Evolutionary conservation across 1,140 invertebrate species (phyloP).

Genomic region (Elysia chlorotica): DNA sequence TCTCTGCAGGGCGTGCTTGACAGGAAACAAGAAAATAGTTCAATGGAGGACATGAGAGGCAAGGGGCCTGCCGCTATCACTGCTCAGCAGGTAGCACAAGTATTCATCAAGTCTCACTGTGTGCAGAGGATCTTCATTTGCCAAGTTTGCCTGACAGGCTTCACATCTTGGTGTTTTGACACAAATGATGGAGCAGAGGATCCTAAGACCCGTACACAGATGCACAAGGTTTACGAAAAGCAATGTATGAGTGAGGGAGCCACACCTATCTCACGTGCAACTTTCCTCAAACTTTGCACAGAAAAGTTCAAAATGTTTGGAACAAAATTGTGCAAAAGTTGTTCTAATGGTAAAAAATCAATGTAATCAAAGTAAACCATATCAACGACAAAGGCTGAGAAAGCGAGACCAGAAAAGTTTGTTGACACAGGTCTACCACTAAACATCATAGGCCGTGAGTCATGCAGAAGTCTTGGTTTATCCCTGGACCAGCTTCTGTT

Average conservation of each 20-base stretch:
- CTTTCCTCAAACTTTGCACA: not conserved
- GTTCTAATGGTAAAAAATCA: no score
- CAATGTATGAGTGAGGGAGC: not conserved
- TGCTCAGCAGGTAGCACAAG: not conserved
- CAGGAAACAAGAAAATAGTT: not conserved
- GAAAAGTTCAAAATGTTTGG: constrained; percentile 2
- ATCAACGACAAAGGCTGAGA: no score
- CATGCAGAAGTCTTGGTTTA: no score
- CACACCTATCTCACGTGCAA: not conserved
- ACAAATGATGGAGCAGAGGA: no score
- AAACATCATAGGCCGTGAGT: no score
- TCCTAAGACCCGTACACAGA: not conserved
- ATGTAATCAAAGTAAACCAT: no score
- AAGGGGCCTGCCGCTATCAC: not conserved
- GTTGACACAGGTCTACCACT: no score
- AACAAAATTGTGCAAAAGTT: no score
- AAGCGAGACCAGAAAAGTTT: no score
- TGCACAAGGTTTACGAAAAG: constrained; percentile 1
- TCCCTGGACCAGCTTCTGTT: no score
- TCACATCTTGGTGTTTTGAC: not conserved
- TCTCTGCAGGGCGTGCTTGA: not conserved
- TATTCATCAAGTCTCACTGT: not conserved
- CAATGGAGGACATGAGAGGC: constrained; percentile 1
- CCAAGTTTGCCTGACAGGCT: constrained; percentile 3
- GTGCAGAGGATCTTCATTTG: no score